A percentile compares a stretch with the other conserved stretches of the same genome.
These are phyloP conservation scores for Columbina picui DNA, from an alignment of 2,113 vertebrate genomes.

Conservation along the genomic window DNA sequence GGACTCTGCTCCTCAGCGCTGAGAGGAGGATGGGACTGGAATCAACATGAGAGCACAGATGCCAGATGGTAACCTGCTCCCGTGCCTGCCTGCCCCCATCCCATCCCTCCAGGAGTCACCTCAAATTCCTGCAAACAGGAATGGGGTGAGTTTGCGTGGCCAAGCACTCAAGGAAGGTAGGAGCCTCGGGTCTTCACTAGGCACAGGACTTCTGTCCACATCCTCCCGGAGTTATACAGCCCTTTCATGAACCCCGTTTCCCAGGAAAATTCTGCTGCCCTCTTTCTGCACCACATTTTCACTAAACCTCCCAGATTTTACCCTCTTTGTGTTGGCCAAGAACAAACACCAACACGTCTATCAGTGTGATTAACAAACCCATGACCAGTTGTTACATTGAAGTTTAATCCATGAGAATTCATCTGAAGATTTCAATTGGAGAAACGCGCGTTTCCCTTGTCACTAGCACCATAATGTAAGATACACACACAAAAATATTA, in stretches of 20 bases:
- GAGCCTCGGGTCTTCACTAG: rapidly evolving
- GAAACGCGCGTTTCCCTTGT: background rate
- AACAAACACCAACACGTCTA: background rate
- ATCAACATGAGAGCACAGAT: rapidly evolving
- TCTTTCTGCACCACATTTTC: background rate
- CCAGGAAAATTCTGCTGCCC: background rate
- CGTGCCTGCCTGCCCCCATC: background rate
- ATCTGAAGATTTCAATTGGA: background rate
- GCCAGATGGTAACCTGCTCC: background rate
- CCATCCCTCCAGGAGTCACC: background rate
- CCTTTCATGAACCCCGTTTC: background rate
- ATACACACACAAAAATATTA: background rate
- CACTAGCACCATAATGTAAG: background rate
- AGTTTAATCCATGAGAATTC: background rate
- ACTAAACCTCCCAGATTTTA: background rate
- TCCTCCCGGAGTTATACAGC: background rate
- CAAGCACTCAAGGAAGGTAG: background rate
- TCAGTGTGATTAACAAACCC: background rate
- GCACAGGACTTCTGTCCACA: background rate
- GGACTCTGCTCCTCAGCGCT: background rate
- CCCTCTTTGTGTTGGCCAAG: background rate
- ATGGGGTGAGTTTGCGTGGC: background rate
- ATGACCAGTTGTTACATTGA: background rate
- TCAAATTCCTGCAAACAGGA: background rate
- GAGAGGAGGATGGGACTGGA: rapidly evolving